Evolutionary conservation across 2,888 invertebrate species (phyloP).

Genomic region (Alentia gelatinosa): DNA sequence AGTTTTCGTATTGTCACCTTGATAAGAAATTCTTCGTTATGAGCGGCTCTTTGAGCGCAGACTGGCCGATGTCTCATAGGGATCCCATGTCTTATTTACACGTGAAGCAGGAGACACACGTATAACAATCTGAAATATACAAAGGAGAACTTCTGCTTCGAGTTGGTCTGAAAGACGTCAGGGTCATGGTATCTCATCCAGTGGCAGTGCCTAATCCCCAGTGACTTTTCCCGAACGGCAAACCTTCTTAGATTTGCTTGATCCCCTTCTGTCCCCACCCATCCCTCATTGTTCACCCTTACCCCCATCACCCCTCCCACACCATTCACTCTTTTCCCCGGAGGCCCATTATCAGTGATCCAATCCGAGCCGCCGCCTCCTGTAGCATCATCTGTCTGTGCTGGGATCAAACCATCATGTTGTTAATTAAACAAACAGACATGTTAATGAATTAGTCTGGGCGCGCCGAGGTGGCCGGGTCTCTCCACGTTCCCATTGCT

Average conservation of each 20-base stretch:
- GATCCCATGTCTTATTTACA: too few species aligned
- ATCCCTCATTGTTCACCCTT: neutral
- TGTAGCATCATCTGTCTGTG: neutral
- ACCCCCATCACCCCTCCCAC: neutral
- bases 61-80: too few species aligned
- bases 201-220: neutral
- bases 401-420: constrained; percentile 46
- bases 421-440: constrained; percentile 50
- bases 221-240: neutral
- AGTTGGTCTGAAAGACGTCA: neutral
- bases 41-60: too few species aligned
- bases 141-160: neutral
- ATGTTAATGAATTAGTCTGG: constrained; percentile 45
- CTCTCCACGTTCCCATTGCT: neutral
- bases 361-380: neutral
- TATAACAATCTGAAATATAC: neutral
- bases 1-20: too few species aligned
- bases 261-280: neutral
- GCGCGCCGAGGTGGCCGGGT: neutral
- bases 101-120: neutral
- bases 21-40: too few species aligned
- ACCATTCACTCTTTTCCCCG: neutral
- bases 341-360: neutral
- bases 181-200: too few species aligned
- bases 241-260: neutral